Conservation (phyloP, 2,797 vertebrate species). For the Natrix natrix region DNA sequence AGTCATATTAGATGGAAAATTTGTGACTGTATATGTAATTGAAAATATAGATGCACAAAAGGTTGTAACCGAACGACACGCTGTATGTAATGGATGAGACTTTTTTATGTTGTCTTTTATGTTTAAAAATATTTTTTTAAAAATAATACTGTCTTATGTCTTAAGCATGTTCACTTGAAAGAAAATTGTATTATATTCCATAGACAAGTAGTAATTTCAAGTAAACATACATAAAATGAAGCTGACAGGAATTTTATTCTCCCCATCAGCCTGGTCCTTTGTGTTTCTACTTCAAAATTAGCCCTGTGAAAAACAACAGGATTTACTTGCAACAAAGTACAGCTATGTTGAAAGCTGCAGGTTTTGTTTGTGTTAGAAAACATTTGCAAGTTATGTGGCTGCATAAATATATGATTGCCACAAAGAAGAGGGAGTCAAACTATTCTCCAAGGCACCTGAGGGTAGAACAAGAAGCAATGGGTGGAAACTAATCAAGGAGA, state of each 20-base stretch:
- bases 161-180: background rate
- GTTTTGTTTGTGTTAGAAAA: background rate
- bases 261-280: background rate
- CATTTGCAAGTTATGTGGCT: background rate
- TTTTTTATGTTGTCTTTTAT: too few relatives aligned
- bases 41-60: too few relatives aligned
- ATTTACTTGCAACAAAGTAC: background rate
- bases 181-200: background rate
- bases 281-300: background rate
- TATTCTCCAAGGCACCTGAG: too few relatives aligned
- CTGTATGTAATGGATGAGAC: too few relatives aligned
- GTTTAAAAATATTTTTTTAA: too few relatives aligned
- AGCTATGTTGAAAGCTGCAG: background rate
- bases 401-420: background rate
- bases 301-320: background rate
- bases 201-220: background rate
- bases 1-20: too few relatives aligned
- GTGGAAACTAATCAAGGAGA: too few relatives aligned
- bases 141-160: background rate
- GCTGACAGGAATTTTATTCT: background rate
- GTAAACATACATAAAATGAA: background rate
- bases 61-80: too few relatives aligned
- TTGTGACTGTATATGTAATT: too few relatives aligned
- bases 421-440: too few relatives aligned
- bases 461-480: too few relatives aligned